Conservation (phyloP, 2,888 invertebrate species). For the Therioaphis trifolii region DNA sequence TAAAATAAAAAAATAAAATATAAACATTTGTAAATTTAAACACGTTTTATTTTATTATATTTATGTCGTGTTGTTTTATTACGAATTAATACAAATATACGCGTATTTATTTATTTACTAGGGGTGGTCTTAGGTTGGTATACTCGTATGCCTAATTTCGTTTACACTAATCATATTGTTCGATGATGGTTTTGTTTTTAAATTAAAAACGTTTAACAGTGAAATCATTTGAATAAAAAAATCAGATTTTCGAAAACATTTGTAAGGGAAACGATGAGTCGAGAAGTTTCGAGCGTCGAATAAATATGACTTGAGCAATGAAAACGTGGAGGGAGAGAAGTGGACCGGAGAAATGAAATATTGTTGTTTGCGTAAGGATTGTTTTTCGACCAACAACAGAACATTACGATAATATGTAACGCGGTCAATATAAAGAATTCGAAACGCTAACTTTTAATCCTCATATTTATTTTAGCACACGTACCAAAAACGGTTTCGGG, state of each 20-base stretch:
- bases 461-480: neutral
- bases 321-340: neutral
- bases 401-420: neutral
- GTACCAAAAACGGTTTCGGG: neutral
- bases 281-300: neutral
- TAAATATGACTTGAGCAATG: neutral
- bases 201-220: neutral
- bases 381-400: neutral
- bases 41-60: too few relatives aligned
- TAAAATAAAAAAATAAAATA: too few relatives aligned
- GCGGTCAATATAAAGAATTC: neutral
- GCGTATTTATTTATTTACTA: too few relatives aligned
- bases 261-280: neutral
- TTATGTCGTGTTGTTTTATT: too few relatives aligned
- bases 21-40: too few relatives aligned
- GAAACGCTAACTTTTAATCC: slow-evolving; percentile 3
- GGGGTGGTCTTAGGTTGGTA: too few relatives aligned
- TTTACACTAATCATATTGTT: too few relatives aligned
- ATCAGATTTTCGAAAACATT: neutral
- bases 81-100: too few relatives aligned
- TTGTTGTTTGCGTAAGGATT: slow-evolving; percentile 15
- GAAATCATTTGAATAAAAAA: neutral
- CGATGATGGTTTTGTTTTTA: neutral
- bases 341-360: slow-evolving; percentile 3
- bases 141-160: too few relatives aligned